Evolutionary conservation across 1,140 invertebrate species (phyloP), one percentile per base, ranked within the genome.

Genomic region (Caenorhabditis brenneri): DNA sequence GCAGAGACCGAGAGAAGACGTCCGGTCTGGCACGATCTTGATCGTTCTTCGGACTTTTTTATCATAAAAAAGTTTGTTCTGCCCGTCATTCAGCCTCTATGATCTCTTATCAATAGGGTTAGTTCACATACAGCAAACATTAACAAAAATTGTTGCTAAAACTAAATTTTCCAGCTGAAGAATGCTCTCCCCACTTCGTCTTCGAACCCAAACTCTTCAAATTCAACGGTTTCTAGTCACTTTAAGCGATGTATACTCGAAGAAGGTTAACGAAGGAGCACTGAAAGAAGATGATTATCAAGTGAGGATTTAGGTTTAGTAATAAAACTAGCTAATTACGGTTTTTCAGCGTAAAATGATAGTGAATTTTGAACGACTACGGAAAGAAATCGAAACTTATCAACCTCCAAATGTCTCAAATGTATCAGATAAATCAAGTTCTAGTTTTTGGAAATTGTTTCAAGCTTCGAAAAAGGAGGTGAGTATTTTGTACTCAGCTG

Each of bases 321-420:
- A 29, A 31, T 29, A 53, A 22, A 49, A n/a, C 12, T 79, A 9
- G 39, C 22, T 1, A 46, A 53, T 22, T 33, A 31, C 1, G 24
- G 19, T 27, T 29, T 80, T 86, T 82, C 24, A 87, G 86, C 31
- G 81, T 7, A 84, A 87, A 58, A 79, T 87, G 15, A 82, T 87
- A 24, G n/a, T 33, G 24, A 86, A 82, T 55, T 87, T 87, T 3
- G 86, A 87, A 16, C 80, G 86, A 10, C 80, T 87, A 15, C 36
- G 79, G n/a, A 78, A 80, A 22, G 83, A 83, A 51, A 51, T 89
- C 22, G 83, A 86, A 27, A 80, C 81, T 29, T 89, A 88, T 83
- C 39, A 83, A 78, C 87, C 88, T 27, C 53, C 48, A 16, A 80
- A 53, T 36, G 10, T 12, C 3, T 53, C 39, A 10, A 51, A 36